Base-by-base conservation (phyloP, 2,888 invertebrate species). In the Lomographa bimaculata region DNA sequence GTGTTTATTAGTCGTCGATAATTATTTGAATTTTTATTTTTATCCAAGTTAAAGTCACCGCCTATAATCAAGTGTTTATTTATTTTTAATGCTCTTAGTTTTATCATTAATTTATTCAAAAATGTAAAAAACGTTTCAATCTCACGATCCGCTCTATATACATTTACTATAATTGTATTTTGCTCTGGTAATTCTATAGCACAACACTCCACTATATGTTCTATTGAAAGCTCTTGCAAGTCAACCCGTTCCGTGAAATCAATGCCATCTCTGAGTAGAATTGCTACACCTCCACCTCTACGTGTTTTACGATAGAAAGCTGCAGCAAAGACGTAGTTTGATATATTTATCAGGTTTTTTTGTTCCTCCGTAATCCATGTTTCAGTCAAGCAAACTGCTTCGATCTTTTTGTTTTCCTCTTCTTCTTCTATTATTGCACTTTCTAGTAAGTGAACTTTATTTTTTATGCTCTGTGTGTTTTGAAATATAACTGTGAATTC, bases 341-440 rank as follows among this genome's bases (percentile, higher is more conserved):
- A 7, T 9, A 37, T 10, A 1, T 17, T 7, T 14, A 37, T n/a
- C 9, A 37, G 17, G 4, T 18, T 24, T 24, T 11, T 18, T 20
- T 24, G 18, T n/a, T 9, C 16, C 5, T 28, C 9, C 8, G 29
- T 14, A 0, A 38, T 24, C 29, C 30, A 38, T 19, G 38, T 38
- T 25, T 38, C 38, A 1, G 38, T 12, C 8, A 38, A 7, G n/a
- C 38, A 30, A 16, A 37, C 11, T 5, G 25, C 30, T 8, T 25
- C 11, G 0, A 25, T 8, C 0, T 0, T n/a, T 16, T 36, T 17
- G 1, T 8, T 10, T n/a, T n/a, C n/a, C n/a, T n/a, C n/a, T 25
- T 30, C 25, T 7, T 30, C 25, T 8, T 18, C 7, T 7, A 25
- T 20, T 12, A 25, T 8, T 7, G 25, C 0, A 2, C 25, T 12